phyloP scores from a whole-genome alignment of 2,113 vertebrate genomes.

The Salvelinus sp. region DNA sequence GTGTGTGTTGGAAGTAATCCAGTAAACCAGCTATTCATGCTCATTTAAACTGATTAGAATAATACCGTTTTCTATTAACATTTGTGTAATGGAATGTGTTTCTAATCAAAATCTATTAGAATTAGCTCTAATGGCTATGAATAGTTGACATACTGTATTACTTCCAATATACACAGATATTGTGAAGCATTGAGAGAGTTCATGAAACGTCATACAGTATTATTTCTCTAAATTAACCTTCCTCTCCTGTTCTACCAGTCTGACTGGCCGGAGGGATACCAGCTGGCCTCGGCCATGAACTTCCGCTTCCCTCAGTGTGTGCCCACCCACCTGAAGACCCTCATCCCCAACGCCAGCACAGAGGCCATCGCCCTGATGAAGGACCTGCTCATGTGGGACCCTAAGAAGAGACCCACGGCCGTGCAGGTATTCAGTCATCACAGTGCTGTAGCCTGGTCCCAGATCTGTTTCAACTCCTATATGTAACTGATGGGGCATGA shows the following conservation, averaged over 20 bases:
- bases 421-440: constrained; percentile 77
- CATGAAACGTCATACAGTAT: not conserved
- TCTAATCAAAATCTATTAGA: not conserved
- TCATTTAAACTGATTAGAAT: not conserved
- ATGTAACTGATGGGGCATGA: too few relatives aligned
- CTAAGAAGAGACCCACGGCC: constrained; percentile 92
- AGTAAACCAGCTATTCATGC: not conserved
- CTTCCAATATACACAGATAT: too few relatives aligned
- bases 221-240: not conserved
- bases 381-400: constrained; percentile 91
- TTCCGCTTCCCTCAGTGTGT: constrained; percentile 97
- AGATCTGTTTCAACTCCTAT: too few relatives aligned
- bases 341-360: constrained; percentile 94
- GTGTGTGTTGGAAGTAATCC: not conserved
- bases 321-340: constrained; percentile 90
- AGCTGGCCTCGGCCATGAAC: constrained; percentile 91
- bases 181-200: not conserved
- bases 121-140: too few relatives aligned
- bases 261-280: constrained; percentile 95
- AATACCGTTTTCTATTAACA: not conserved
- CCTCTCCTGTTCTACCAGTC: constrained; percentile 68
- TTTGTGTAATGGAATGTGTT: not conserved
- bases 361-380: constrained; percentile 91
- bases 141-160: too few relatives aligned
- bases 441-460: too few relatives aligned